Evolutionary conservation across 2,113 vertebrate genomes (phyloP).

Genomic region (Eira barbara): DNA sequence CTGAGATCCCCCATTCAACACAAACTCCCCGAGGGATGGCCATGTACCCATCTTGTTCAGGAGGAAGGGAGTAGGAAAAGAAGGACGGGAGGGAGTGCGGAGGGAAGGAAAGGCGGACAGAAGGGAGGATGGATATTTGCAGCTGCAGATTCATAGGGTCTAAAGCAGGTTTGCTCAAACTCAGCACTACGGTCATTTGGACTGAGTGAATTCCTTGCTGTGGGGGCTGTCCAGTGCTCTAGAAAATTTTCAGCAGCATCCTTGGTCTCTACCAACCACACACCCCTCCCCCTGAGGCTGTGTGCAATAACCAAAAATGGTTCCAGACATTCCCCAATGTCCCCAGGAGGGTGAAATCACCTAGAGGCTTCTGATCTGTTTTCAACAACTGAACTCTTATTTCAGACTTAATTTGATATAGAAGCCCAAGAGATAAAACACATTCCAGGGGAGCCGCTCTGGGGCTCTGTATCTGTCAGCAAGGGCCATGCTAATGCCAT

Average conservation of each 20-base stretch:
- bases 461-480: not conserved
- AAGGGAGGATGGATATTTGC: not conserved
- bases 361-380: not conserved
- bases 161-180: not conserved
- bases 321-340: not conserved
- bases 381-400: not conserved
- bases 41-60: not conserved
- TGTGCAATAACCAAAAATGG: not conserved
- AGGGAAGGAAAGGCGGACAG: not conserved
- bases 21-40: not conserved
- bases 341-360: not conserved
- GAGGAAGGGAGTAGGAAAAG: not conserved
- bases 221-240: not conserved
- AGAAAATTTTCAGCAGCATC: not conserved
- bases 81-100: too few species aligned
- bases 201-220: not conserved
- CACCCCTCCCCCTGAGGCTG: not conserved
- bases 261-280: not conserved
- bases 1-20: not conserved
- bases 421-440: not conserved
- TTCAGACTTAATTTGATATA: not conserved
- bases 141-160: not conserved
- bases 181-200: not conserved
- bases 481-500: accelerated
- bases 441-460: accelerated